Percentiles rank a stretch among this genome's conserved stretches.
These are phyloP conservation scores for Enteromius unitaeniatus DNA, from an alignment of 2,797 vertebrate genomes.

Conservation along the genomic window DNA sequence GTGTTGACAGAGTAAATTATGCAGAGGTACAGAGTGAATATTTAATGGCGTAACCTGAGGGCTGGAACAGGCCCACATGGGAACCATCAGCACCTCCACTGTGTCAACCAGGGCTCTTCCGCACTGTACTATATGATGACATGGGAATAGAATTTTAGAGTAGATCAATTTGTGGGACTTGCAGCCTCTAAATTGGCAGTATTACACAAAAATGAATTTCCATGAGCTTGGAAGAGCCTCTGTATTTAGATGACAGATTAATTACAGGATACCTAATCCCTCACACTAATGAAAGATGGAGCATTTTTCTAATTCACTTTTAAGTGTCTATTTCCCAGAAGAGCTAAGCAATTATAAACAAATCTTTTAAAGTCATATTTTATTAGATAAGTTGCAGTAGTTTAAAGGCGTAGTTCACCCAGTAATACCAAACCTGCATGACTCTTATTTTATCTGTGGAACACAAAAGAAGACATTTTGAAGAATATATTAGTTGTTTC, in stretches of 20 bases:
- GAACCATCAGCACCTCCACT: slow-evolving; percentile 37
- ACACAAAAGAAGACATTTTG: background rate
- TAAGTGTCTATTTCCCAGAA: slow-evolving; percentile 26
- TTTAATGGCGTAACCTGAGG: slow-evolving; percentile 80
- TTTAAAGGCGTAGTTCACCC: background rate
- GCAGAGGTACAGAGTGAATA: slow-evolving; percentile 75
- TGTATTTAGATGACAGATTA: slow-evolving; percentile 3
- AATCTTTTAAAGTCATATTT: slow-evolving; percentile 6
- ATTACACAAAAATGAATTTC: slow-evolving; percentile 16
- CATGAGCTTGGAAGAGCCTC: background rate
- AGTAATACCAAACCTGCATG: background rate
- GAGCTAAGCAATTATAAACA: background rate
- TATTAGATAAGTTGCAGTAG: background rate
- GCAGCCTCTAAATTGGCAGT: background rate
- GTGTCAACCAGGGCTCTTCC: background rate
- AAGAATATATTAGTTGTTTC: background rate
- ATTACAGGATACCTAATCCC: background rate
- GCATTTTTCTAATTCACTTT: slow-evolving; percentile 12
- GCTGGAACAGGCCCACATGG: slow-evolving; percentile 63
- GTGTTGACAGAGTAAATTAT: slow-evolving; percentile 78
- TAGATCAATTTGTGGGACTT: background rate
- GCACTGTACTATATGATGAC: slow-evolving; percentile 10
- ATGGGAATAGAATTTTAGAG: background rate
- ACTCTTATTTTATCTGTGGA: background rate
- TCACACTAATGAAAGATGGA: slow-evolving; percentile 11